Percentiles rank a stretch among this genome's conserved stretches.
Conservation (phyloP, 2,888 invertebrate genomes). For the Clivina fossor region DNA sequence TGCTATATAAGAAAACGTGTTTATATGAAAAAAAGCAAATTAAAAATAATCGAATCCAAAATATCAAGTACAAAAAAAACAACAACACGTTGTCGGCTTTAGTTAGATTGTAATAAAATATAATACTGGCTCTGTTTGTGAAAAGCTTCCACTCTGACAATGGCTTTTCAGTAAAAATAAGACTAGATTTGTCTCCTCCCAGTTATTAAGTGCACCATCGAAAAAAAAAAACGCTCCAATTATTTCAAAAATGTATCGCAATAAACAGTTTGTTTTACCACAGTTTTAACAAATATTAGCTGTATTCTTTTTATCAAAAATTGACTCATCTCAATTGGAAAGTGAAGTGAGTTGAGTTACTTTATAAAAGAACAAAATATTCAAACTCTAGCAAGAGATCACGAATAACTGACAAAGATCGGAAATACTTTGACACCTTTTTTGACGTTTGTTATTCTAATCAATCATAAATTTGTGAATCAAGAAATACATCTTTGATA, state of each 20-base stretch:
- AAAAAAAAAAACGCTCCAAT: too few species aligned
- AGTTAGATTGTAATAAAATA: conserved; percentile 30
- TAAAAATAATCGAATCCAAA: neutral
- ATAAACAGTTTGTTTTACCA: neutral
- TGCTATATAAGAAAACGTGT: conserved; percentile 28
- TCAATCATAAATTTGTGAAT: too few species aligned
- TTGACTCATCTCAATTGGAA: too few species aligned
- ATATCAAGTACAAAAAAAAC: conserved; percentile 13
- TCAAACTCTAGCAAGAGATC: too few species aligned
- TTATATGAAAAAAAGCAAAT: neutral
- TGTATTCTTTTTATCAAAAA: too few species aligned
- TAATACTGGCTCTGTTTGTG: conserved; percentile 51
- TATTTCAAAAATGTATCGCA: neutral
- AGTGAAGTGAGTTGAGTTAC: too few species aligned
- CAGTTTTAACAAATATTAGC: too few species aligned
- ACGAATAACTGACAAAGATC: too few species aligned
- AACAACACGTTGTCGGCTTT: conserved; percentile 33
- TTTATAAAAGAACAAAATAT: too few species aligned
- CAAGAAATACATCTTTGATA: too few species aligned
- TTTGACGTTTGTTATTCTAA: too few species aligned
- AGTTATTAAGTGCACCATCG: conserved; percentile 35
- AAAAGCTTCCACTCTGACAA: conserved; percentile 48
- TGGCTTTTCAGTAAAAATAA: conserved; percentile 32
- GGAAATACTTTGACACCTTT: too few species aligned
- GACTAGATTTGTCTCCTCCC: conserved; percentile 52